phyloP scores from a whole-genome alignment of 2,797 vertebrate genomes.

The Sebastes paucispinis region DNA sequence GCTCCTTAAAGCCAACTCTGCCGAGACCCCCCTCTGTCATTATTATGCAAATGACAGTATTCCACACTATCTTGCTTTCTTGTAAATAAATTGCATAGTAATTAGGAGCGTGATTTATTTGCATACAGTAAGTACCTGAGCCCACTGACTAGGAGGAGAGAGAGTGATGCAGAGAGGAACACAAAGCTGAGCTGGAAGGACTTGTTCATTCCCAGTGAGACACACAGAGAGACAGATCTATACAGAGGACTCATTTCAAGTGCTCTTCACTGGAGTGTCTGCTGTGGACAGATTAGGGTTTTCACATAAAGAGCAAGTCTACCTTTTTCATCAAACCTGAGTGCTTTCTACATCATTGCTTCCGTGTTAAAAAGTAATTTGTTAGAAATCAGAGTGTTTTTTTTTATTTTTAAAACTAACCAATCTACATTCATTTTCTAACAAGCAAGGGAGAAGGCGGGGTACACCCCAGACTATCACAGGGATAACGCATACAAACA shows the following conservation, averaged over 20 bases:
- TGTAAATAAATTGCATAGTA: slow-evolving; percentile 63
- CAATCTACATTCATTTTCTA: neutral
- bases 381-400: neutral
- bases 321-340: neutral
- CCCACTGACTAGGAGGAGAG: neutral
- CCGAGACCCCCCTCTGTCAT: slow-evolving; percentile 51
- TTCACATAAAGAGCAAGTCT: neutral
- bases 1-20: slow-evolving; percentile 25
- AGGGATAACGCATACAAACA: too few species aligned
- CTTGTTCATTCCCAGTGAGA: neutral
- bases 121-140: slow-evolving; percentile 19
- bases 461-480: too few species aligned
- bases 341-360: neutral
- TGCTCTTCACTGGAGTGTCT: neutral
- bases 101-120: slow-evolving; percentile 53
- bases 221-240: neutral
- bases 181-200: neutral
- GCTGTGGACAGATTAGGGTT: neutral
- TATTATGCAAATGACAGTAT: slow-evolving; percentile 69
- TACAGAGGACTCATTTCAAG: neutral
- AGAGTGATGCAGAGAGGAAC: neutral
- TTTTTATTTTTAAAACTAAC: neutral
- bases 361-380: neutral
- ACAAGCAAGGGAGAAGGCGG: neutral
- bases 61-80: slow-evolving; percentile 52